A percentile compares a stretch with the other conserved stretches of the same genome.
Evolutionary conservation across 2,113 vertebrate genomes (phyloP).

Genomic region (Cnemophilus loriae): DNA sequence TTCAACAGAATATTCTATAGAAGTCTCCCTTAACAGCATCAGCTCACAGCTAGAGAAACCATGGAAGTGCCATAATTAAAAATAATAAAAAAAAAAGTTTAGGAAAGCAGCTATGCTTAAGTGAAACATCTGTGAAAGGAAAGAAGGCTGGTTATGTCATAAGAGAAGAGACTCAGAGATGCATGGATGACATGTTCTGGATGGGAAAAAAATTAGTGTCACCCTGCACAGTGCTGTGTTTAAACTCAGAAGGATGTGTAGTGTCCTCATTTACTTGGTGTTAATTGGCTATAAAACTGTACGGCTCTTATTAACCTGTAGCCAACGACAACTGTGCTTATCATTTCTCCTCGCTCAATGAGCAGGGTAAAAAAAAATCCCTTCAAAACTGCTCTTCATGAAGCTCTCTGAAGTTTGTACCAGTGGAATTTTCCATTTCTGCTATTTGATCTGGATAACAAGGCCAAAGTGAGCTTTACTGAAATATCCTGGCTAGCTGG

Average conservation of each 20-base stretch:
- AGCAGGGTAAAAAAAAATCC: background rate
- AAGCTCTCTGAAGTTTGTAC: background rate
- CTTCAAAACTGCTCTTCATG: background rate
- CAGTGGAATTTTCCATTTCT: background rate
- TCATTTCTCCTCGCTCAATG: background rate
- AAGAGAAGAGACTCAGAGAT: background rate
- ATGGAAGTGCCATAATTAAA: background rate
- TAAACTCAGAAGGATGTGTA: background rate
- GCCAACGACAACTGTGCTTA: background rate
- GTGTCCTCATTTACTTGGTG: background rate
- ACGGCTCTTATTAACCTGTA: background rate
- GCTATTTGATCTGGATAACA: background rate
- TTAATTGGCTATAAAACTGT: background rate
- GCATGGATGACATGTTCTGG: fast-evolving
- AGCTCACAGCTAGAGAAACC: background rate
- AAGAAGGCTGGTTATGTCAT: background rate
- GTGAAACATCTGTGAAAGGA: background rate
- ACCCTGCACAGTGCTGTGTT: background rate
- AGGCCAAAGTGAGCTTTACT: background rate
- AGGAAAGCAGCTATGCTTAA: background rate
- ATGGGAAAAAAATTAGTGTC: background rate
- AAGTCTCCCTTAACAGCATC: background rate
- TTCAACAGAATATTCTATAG: background rate
- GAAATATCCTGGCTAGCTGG: background rate
- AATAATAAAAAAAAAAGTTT: background rate